These are phyloP conservation scores for Gryllus longicercus DNA, from an alignment of 2,888 invertebrate genomes.

Conservation along the genomic window DNA sequence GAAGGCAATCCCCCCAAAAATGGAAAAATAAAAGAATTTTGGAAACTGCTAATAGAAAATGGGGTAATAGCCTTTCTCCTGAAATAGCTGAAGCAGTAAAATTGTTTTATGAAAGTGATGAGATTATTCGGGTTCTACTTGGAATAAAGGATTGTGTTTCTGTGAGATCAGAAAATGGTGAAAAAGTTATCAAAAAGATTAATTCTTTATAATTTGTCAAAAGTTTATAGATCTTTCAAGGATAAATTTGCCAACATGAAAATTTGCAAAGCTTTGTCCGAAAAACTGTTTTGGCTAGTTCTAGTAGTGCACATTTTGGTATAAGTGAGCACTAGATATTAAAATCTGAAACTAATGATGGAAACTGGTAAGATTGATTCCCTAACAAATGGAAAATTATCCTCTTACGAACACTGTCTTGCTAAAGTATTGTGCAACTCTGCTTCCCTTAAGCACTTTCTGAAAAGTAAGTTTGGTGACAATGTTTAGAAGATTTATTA, in stretches of 20 bases:
- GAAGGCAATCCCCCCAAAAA: neutral
- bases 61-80: neutral
- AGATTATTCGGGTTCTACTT: neutral
- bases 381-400: no score
- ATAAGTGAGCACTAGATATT: no score
- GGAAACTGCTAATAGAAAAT: neutral
- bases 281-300: no score
- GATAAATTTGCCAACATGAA: no score
- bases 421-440: no score
- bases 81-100: neutral
- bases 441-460: neutral
- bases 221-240: no score
- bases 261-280: no score
- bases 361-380: no score
- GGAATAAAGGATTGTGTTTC: neutral
- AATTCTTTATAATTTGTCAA: neutral
- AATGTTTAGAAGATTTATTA: neutral
- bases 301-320: no score
- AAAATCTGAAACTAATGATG: no score
- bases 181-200: neutral
- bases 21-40: neutral
- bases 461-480: neutral
- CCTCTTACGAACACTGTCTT: no score
- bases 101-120: slow-evolving; percentile 7
- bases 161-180: neutral